phyloP scores from a whole-genome alignment of 1,140 invertebrate species.

The Macrocentrus cingulum region DNA sequence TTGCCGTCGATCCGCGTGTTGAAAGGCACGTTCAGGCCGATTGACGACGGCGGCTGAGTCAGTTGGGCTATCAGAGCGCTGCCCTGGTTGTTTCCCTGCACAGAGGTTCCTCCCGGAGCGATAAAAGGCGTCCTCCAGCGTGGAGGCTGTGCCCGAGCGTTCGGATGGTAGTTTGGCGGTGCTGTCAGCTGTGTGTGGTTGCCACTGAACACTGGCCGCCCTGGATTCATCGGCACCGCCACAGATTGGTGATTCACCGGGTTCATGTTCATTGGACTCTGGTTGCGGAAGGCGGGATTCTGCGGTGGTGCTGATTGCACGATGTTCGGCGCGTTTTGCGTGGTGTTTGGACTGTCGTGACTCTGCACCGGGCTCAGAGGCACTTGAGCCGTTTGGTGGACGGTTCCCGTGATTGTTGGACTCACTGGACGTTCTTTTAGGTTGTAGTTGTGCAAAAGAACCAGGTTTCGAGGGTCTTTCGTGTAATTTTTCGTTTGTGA shows the following conservation, averaged over 20 bases:
- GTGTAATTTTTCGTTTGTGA: constrained; percentile 88
- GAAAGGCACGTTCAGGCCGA: constrained; percentile 59
- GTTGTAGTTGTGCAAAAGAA: constrained; percentile 68
- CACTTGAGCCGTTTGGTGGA: constrained; percentile 47
- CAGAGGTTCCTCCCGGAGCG: constrained; percentile 42
- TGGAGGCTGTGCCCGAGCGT: constrained; percentile 41
- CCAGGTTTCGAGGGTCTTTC: constrained; percentile 82
- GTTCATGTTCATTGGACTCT: constrained; percentile 51
- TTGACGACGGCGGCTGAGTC: constrained; percentile 64
- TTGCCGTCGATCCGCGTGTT: constrained; percentile 59
- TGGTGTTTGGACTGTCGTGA: constrained; percentile 62
- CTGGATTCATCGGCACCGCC: constrained; percentile 40
- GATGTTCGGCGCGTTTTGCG: constrained; percentile 49
- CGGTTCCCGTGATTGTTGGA: constrained; percentile 60
- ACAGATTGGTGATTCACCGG: constrained; percentile 48
- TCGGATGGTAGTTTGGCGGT: constrained; percentile 60
- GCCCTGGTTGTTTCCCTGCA: constrained; percentile 50
- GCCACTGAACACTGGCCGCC: constrained; percentile 49
- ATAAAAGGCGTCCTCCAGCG: constrained; percentile 52
- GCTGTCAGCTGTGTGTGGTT: constrained; percentile 58
- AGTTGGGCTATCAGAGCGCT: constrained; percentile 72
- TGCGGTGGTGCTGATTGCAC: constrained; percentile 45
- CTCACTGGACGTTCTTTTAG: constrained; percentile 81
- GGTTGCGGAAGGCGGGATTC: constrained; percentile 44
- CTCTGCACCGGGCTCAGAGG: constrained; percentile 63